Conservation (phyloP, 2,888 invertebrate genomes). For the Junonia oenone region DNA sequence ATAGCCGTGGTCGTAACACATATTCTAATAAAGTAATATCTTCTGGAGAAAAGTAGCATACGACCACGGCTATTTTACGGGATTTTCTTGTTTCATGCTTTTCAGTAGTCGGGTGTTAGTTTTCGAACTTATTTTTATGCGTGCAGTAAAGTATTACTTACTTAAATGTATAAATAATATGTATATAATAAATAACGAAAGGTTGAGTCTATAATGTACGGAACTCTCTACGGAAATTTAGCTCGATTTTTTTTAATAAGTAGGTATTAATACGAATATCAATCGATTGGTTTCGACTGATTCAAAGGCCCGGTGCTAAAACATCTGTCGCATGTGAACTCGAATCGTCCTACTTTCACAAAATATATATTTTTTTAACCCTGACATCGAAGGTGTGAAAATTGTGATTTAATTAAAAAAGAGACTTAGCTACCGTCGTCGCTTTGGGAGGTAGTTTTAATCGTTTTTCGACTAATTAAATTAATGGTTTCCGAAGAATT, state of each 20-base stretch:
- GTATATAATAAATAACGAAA: too few relatives aligned
- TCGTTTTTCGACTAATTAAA: neutral
- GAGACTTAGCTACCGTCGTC: neutral
- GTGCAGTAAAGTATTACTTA: too few relatives aligned
- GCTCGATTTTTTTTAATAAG: neutral
- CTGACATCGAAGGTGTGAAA: conserved; percentile 22
- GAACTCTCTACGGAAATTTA: too few relatives aligned
- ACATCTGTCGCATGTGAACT: conserved; percentile 16
- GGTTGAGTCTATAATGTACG: too few relatives aligned
- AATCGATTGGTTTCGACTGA: conserved; percentile 1
- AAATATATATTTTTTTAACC: conserved; percentile 14
- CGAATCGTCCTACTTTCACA: conserved; percentile 20
- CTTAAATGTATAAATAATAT: too few relatives aligned
- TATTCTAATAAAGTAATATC: too few relatives aligned
- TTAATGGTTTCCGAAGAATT: neutral
- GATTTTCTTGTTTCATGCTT: too few relatives aligned
- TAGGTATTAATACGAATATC: neutral
- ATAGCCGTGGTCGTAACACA: too few relatives aligned
- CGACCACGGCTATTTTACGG: too few relatives aligned
- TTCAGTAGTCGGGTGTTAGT: too few relatives aligned
- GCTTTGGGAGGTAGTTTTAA: conserved; percentile 7
- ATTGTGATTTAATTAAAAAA: conserved; percentile 11
- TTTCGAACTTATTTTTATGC: too few relatives aligned
- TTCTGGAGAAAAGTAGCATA: too few relatives aligned
- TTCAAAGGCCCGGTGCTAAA: conserved; percentile 11